These are phyloP conservation scores for Eurystomus glaucurus DNA, from an alignment of 2,797 vertebrate genomes.

Conservation along the genomic window DNA sequence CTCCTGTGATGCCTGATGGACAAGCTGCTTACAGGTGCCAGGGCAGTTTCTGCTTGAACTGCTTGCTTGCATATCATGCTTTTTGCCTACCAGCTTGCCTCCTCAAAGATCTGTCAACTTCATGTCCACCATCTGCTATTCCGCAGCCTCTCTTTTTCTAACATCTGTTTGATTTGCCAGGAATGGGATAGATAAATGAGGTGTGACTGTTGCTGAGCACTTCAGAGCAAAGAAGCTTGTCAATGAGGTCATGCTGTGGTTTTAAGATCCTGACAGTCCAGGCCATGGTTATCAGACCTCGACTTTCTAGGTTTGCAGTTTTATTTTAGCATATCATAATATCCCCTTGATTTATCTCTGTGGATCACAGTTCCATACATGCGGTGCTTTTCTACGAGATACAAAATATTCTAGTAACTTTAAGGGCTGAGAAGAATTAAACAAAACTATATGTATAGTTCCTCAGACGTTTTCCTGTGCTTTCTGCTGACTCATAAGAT, in stretches of 20 bases:
- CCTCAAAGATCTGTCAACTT: not conserved
- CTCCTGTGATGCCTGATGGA: not conserved
- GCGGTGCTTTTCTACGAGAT: not conserved
- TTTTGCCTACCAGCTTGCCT: not conserved
- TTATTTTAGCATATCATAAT: not conserved
- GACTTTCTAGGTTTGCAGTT: not conserved
- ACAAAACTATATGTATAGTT: not conserved
- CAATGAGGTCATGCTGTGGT: not conserved
- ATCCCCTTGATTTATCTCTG: not conserved
- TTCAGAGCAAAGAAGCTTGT: not conserved
- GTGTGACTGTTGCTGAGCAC: not conserved
- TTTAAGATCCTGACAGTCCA: not conserved
- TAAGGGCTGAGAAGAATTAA: not conserved
- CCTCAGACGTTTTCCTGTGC: not conserved
- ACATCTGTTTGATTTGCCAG: slow-evolving; percentile 49
- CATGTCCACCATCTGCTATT: not conserved
- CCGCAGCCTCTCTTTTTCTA: not conserved
- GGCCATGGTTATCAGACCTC: not conserved
- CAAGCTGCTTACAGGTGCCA: not conserved
- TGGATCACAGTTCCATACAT: not conserved
- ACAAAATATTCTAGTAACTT: not conserved
- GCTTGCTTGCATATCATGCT: not conserved
- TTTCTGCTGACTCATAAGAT: not conserved
- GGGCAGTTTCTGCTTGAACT: not conserved
- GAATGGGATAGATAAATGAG: slow-evolving; percentile 22